Conservation (phyloP, 2,888 invertebrate genomes). For the Iphiclides podalirius region DNA sequence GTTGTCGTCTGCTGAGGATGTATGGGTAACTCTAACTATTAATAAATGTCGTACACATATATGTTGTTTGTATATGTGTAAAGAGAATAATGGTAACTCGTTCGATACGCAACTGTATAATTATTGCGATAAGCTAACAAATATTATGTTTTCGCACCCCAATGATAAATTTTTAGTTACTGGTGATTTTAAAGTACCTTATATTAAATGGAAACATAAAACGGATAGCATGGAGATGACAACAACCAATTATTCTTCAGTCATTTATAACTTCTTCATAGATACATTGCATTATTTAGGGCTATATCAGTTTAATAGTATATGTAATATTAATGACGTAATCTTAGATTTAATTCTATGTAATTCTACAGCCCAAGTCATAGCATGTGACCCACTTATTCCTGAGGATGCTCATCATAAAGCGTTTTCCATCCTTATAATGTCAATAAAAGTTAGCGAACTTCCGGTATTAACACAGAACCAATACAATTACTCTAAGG, state of each 20-base stretch:
- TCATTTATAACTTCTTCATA: background rate
- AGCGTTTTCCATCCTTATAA: background rate
- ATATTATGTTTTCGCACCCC: background rate
- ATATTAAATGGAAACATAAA: background rate
- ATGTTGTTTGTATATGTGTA: background rate
- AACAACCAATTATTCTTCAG: background rate
- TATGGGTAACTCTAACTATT: background rate
- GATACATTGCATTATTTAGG: background rate
- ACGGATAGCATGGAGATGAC: background rate
- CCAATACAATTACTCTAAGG: no score
- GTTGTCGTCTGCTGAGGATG: background rate
- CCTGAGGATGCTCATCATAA: background rate
- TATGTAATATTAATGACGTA: background rate
- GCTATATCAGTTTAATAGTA: background rate
- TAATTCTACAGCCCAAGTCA: background rate
- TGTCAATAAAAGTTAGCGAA: background rate
- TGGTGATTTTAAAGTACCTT: background rate
- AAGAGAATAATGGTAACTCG: background rate
- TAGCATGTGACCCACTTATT: background rate
- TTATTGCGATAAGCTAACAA: background rate
- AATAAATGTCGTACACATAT: background rate
- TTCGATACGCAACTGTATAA: background rate
- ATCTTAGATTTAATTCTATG: background rate
- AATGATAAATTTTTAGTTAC: background rate
- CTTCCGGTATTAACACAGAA: background rate